A percentile compares a stretch with the other conserved stretches of the same genome.
phyloP scores from a whole-genome alignment of 2,113 vertebrate genomes.

The Gobius niger region DNA sequence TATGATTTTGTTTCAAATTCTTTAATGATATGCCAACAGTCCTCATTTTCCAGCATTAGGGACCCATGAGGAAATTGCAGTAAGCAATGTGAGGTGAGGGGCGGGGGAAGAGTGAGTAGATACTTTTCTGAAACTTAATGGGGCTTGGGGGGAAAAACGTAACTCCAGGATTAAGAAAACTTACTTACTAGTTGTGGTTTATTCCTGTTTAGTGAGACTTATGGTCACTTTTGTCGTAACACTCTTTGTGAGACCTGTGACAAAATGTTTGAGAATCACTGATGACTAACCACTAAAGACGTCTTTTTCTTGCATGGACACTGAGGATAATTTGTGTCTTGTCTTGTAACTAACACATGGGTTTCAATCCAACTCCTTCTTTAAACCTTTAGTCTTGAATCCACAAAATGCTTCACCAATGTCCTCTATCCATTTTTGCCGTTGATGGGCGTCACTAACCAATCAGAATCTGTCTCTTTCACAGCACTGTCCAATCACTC shows the following conservation, averaged over 20 bases:
- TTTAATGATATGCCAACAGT: no score
- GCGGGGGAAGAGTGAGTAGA: no score
- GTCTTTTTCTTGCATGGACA: constrained; percentile 58
- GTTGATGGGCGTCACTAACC: constrained; percentile 66
- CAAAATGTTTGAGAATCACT: background rate
- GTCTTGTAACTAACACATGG: constrained; percentile 61
- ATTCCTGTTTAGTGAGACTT: background rate
- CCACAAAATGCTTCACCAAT: constrained; percentile 23
- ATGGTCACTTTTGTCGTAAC: background rate
- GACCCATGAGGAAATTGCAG: no score
- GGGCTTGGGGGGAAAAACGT: no score
- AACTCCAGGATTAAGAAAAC: no score
- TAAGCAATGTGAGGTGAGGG: no score
- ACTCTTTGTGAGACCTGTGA: no score
- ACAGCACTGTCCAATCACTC: constrained; percentile 24
- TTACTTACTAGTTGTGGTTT: background rate
- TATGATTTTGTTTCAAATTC: background rate
- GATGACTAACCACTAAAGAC: constrained; percentile 22
- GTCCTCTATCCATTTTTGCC: constrained; percentile 48
- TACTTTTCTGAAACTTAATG: no score
- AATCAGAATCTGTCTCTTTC: constrained; percentile 42
- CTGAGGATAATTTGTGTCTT: constrained; percentile 35
- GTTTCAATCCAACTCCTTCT: constrained; percentile 35
- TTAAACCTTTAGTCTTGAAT: constrained; percentile 16
- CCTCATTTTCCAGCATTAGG: no score